A percentile compares a stretch with the other conserved stretches of the same genome.
Conservation (phyloP, 2,113 vertebrate genomes). For the Xenopus tropicalis region DNA sequence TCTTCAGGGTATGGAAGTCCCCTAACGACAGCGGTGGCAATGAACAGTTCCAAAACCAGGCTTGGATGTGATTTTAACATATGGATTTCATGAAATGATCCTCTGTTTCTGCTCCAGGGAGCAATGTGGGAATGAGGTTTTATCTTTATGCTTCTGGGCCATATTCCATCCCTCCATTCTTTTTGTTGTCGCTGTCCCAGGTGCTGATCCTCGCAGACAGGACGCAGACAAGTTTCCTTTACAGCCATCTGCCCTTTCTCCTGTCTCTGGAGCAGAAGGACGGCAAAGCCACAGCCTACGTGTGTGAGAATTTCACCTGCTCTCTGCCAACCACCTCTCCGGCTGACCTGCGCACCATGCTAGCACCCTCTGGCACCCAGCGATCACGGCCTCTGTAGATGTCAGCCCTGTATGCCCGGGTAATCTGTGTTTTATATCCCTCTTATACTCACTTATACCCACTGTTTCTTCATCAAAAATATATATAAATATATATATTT, state of each 20-base stretch:
- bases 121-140: too few relatives aligned
- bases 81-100: too few relatives aligned
- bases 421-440: background rate
- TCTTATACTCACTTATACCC: too few relatives aligned
- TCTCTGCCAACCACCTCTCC: slow-evolving; percentile 79
- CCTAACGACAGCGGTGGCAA: too few relatives aligned
- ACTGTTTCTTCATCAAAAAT: too few relatives aligned
- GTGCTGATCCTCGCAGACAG: slow-evolving; percentile 80
- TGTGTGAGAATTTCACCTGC: slow-evolving; percentile 83
- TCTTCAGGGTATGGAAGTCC: too few relatives aligned
- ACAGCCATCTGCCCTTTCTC: slow-evolving; percentile 75
- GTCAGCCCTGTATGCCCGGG: too few relatives aligned
- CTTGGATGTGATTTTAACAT: too few relatives aligned
- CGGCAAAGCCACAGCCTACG: slow-evolving; percentile 74
- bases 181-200: slow-evolving; percentile 55
- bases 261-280: slow-evolving; percentile 66
- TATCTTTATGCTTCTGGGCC: too few relatives aligned
- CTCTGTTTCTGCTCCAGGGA: too few relatives aligned
- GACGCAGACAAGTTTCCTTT: slow-evolving; percentile 69
- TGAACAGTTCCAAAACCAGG: too few relatives aligned
- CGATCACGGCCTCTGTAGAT: slow-evolving; percentile 39
- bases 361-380: background rate
- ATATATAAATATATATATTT: too few relatives aligned
- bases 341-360: slow-evolving; percentile 54
- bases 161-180: background rate